Base-by-base conservation (phyloP, 2,888 invertebrate genomes). In the Ferrisia virgata region DNA sequence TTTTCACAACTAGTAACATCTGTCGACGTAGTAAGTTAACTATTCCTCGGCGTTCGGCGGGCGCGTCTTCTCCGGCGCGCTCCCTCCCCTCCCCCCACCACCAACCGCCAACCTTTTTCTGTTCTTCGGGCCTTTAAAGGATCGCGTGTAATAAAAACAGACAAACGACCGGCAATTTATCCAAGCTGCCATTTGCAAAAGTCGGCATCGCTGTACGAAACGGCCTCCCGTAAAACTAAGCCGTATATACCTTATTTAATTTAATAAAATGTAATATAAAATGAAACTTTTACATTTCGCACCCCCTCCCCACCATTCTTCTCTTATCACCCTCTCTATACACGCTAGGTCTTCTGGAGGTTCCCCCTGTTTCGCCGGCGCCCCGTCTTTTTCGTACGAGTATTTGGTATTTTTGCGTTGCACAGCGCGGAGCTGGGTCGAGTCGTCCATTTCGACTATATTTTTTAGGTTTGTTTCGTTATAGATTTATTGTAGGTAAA, bases 181-280 rank as follows among this genome's bases (percentile, higher is more conserved):
- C 83, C 83, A 72, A 83, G 72, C 83, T 83, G 83, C 83, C 83
- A 83, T 76, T 76, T 83, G 83, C 76, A 76, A 83, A 83, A 83
- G 64, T 53, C 80, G 80, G 80, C 72, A 28, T 18, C 25, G 18
- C 31, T 31, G 72, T 25, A 18, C 36, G 72, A 33, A 76, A 76
- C 18, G 28, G 28, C 64, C 28, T 64, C 28, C 39, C 64, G 64
- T 28, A 28, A 28, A 64, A 25, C 64, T 25, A 3, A 36, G 72
- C 28, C 72, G 36, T 76, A 76, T 33, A 72, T n/a, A 76, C 33
- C 72, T 36, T 76, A 76, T 76, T 36, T 76, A 33, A 76, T 76
- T 76, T 76, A 76, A 76, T 76, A 76, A 76, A 76, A 76, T 76
- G 72, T 76, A 76, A 28, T 76, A 76, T 76, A 36, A 76, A 76